A percentile compares a stretch with the other conserved stretches of the same genome.
Conservation (phyloP, 2,113 vertebrate genomes). For the Chunga burmeisteri region DNA sequence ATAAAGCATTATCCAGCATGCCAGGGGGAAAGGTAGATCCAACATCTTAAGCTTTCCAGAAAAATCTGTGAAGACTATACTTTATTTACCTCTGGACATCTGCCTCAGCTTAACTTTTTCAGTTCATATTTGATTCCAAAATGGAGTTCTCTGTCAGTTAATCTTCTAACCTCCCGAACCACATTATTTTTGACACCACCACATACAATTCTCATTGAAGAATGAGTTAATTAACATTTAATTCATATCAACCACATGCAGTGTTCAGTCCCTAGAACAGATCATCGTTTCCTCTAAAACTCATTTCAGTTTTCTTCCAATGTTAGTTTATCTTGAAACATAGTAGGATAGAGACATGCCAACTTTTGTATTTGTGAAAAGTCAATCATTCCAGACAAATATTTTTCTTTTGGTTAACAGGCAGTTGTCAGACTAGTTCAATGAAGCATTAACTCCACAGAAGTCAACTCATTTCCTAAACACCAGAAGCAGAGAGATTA, state of each 20-base stretch:
- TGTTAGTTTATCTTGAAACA: not conserved
- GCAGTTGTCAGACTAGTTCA: not conserved
- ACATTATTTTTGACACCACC: not conserved
- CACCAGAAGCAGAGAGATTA: not conserved
- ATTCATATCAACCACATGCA: not conserved
- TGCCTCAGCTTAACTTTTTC: not conserved
- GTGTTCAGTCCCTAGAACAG: not conserved
- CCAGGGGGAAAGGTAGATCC: not conserved
- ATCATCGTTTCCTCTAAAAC: not conserved
- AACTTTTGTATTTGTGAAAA: not conserved
- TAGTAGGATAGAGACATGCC: not conserved
- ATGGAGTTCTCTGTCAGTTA: not conserved
- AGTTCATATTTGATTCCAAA: not conserved
- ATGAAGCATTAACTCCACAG: not conserved
- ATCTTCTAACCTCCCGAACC: not conserved
- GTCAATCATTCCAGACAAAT: not conserved
- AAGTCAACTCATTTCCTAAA: not conserved
- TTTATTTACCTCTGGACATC: not conserved
- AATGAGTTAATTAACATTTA: not conserved
- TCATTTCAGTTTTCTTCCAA: not conserved
- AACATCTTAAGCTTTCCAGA: not conserved
- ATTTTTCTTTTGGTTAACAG: not conserved
- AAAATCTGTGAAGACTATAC: not conserved
- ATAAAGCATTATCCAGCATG: not conserved
- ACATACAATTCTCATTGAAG: not conserved